phyloP scores from a whole-genome alignment of 2,797 vertebrate species.

The Leuciscus waleckii region DNA sequence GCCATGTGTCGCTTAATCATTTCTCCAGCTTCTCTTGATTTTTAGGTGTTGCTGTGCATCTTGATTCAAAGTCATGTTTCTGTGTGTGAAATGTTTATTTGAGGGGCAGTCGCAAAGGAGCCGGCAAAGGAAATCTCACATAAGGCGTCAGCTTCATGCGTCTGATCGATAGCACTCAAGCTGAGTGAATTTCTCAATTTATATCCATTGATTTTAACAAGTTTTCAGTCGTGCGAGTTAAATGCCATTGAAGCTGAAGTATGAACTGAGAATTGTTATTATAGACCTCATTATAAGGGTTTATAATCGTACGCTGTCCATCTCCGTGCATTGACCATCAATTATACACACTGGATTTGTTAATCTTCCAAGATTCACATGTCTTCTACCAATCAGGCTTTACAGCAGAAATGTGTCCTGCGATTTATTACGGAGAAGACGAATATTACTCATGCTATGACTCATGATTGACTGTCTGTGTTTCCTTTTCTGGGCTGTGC shows the following conservation, averaged over 20 bases:
- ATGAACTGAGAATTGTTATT: slow-evolving; percentile 47
- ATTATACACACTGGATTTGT: slow-evolving; percentile 27
- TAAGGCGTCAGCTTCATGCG: slow-evolving; percentile 41
- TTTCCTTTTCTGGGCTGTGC: slow-evolving; percentile 67
- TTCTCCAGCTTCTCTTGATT: slow-evolving; percentile 73
- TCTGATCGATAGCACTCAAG: slow-evolving; percentile 52
- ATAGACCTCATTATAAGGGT: slow-evolving; percentile 37
- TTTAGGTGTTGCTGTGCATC: slow-evolving; percentile 69
- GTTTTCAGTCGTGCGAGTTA: slow-evolving; percentile 42
- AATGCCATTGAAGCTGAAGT: slow-evolving; percentile 47
- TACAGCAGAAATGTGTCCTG: slow-evolving; percentile 15
- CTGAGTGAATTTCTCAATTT: slow-evolving; percentile 52
- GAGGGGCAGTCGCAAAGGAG: slow-evolving; percentile 71
- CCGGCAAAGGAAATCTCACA: slow-evolving; percentile 57
- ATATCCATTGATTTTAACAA: slow-evolving; percentile 54
- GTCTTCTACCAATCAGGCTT: slow-evolving; percentile 24
- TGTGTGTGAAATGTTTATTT: slow-evolving; percentile 65
- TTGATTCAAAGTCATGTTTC: slow-evolving; percentile 65
- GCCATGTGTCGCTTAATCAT: slow-evolving; percentile 61
- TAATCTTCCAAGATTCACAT: slow-evolving; percentile 39
- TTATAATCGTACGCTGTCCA: slow-evolving; percentile 30
- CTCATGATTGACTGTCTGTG: slow-evolving; percentile 45
- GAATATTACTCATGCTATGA: slow-evolving; percentile 48
- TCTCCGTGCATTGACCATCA: slow-evolving; percentile 38
- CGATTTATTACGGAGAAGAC: slow-evolving; percentile 21